Conservation (phyloP, 2,888 invertebrate species). For the Himalopsyche tibetana region DNA sequence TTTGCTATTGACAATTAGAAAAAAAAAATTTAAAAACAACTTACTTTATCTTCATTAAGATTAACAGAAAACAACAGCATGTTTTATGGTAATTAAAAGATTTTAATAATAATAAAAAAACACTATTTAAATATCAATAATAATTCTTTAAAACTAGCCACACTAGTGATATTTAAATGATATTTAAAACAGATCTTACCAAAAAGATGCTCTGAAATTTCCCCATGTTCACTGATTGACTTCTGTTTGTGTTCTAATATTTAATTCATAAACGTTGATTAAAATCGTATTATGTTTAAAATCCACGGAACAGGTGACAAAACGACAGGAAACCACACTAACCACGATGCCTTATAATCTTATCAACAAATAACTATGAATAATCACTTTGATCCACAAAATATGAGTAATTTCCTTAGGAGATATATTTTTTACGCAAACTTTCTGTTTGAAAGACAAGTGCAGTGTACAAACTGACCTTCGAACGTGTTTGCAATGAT, state of each 20-base stretch:
- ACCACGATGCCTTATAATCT: conserved; percentile 1
- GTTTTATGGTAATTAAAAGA: too few species aligned
- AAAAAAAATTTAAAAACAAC: too few species aligned
- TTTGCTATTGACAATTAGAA: too few species aligned
- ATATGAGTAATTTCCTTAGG: not conserved
- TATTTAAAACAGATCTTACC: not conserved
- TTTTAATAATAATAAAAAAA: too few species aligned
- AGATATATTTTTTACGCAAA: not conserved
- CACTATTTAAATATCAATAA: too few species aligned
- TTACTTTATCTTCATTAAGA: too few species aligned
- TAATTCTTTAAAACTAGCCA: too few species aligned
- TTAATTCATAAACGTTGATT: not conserved
- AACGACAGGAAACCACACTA: not conserved
- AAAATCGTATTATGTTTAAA: not conserved
- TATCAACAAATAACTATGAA: not conserved
- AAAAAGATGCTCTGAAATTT: not conserved
- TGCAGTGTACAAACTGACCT: not conserved
- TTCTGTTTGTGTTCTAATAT: not conserved
- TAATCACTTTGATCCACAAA: not conserved
- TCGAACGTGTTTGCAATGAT: not conserved
- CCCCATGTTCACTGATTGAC: not conserved
- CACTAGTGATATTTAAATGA: too few species aligned
- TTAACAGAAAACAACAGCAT: too few species aligned
- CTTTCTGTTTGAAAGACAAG: not conserved
- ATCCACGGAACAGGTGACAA: not conserved